Base-by-base conservation (phyloP, 2,113 vertebrate species). In the Asarcornis scutulata region DNA sequence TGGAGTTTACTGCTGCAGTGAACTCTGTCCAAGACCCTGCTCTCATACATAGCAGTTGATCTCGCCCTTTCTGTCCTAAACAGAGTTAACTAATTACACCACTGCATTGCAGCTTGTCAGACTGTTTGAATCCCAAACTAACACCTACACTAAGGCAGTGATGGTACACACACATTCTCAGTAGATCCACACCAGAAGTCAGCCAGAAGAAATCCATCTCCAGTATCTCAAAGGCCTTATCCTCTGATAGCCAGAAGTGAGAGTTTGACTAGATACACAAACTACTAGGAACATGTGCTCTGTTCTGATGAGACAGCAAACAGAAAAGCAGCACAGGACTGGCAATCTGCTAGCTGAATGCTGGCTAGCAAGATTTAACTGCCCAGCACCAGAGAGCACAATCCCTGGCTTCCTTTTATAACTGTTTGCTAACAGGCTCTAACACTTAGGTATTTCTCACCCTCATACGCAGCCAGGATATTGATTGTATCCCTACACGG, bases 41-140 rank as follows among this genome's bases (percentile, higher is more conserved):
- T 81, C 8, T 27, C 50, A 68, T 9, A 44, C 1, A 0, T 20
- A 36, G 27, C 59, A 6, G 14, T 27, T 46, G 13, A 23, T 5
- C 22, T 12, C 72, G 13, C 38, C 13, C 53, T 93, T n/a, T 44
- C 9, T 72, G 9, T 63, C 56, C n/a, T 25, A 5, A 42, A 23
- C 0, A 71, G n/a, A 5, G 63, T 46, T 36, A n/a, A 72, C 66
- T 8, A 0, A 21, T 81, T 71, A 27, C 17, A 53, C 38, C 1
- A 2, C 62, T 13, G 17, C 26, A 44, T 48, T 59, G 18, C 26
- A 50, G n/a, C 16, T 9, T 26, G 59, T 17, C 17, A 76, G 38
- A 20, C 5, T 56, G 5, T n/a, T 64, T 82, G 53, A 32, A 82
- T 56, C 56, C 68, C 71, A 40, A 48, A 27, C 7, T 23, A 32